Conservation (phyloP, 2,888 invertebrate genomes). For the Cryptus armator region DNA sequence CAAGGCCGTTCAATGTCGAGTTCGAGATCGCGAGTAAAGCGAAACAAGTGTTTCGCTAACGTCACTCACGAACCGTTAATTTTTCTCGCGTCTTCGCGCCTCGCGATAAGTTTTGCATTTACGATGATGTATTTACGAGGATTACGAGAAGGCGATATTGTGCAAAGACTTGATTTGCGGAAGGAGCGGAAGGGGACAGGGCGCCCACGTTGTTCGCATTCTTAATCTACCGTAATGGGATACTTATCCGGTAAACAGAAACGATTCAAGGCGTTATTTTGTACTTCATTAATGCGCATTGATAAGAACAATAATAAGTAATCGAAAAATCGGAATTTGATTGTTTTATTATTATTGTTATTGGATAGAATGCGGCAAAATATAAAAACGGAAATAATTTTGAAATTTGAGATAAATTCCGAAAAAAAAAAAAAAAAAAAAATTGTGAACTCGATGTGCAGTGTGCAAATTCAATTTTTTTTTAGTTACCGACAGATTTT, state of each 20-base stretch:
- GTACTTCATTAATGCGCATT: too few species aligned
- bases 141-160: neutral
- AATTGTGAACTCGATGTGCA: too few species aligned
- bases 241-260: neutral
- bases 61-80: slow-evolving; percentile 33
- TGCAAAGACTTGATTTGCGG: neutral
- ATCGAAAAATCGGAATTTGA: too few species aligned
- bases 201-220: slow-evolving; percentile 31
- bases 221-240: slow-evolving; percentile 17
- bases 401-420: too few species aligned
- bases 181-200: neutral
- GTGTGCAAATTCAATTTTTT: too few species aligned
- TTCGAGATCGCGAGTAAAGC: slow-evolving; percentile 31
- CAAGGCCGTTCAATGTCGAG: slow-evolving; percentile 51
- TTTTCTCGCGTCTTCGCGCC: slow-evolving; percentile 20
- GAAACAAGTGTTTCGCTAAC: slow-evolving; percentile 12
- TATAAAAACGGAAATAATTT: too few species aligned
- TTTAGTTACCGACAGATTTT: too few species aligned
- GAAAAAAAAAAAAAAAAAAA: too few species aligned
- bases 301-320: too few species aligned
- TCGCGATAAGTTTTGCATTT: slow-evolving; percentile 14
- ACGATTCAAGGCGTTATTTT: neutral
- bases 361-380: too few species aligned
- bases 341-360: too few species aligned
- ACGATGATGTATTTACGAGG: slow-evolving; percentile 19